Base-by-base conservation (phyloP, 2,113 vertebrate genomes). In the Sprattus sprattus region DNA sequence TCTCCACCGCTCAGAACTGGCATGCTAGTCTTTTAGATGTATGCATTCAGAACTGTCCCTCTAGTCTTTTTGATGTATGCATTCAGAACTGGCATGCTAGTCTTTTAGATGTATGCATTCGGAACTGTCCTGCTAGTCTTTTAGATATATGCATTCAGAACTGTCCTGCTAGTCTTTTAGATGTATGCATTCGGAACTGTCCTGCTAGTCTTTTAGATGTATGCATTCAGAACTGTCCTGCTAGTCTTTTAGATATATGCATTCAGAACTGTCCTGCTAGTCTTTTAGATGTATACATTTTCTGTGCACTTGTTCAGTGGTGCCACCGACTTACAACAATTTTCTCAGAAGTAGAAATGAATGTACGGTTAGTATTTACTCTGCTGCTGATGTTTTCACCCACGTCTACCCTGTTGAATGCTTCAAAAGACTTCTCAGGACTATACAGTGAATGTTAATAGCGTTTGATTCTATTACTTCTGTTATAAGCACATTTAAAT, bases 1-100 rank as follows among this genome's bases (percentile, higher is more conserved):
- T 91, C 89, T 81, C 32, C 13, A 78, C 10, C 71, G 44, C 1
- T 78, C 71, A 32, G 32, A 78, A 78, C 20, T 60, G 54, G 7
- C 22, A 4, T 78, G 28, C 39, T 78, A 0, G 71, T 32, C 16
- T 78, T 78, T 78, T 67, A 6, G n/a, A 67, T 28, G 64, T 67
- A 67, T 67, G 6, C 39, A 39, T 39, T 39, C 39, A 39, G 39
- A 39, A 39, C 2, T 39, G 39, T 39, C 39, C 39, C 2, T 1
- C 39, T 1, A 39, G 39, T 39, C 39, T 39, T 39, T 39, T 39
- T 1, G 39, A 39, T 39, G 39, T 39, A 39, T 39, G 39, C 39
- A 39, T 39, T 39, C 39, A 2, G 39, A 39, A 39, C 39, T 39
- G 39, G 39, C 39, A 2, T 39, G 39, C 39, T 39, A 39, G 39